phyloP scores from a whole-genome alignment of 23 tunicate species.

The Trididemnum miniatum region DNA sequence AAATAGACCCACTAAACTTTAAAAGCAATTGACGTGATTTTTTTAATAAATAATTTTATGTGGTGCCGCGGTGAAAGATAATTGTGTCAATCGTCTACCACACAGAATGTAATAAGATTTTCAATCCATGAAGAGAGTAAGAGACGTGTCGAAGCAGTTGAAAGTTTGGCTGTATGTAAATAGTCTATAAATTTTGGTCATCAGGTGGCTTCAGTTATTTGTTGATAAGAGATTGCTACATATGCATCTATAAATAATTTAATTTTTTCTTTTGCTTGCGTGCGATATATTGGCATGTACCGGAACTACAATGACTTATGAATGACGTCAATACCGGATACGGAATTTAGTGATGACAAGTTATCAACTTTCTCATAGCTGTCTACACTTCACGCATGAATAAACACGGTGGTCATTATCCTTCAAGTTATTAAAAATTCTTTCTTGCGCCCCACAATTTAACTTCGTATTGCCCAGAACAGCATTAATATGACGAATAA shows the following conservation, averaged over 20 bases:
- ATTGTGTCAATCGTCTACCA: too few species aligned
- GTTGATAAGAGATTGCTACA: too few species aligned
- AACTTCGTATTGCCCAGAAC: background rate
- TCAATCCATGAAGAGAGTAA: too few species aligned
- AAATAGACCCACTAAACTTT: too few species aligned
- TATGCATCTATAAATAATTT: background rate
- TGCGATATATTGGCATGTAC: background rate
- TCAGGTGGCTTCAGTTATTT: too few species aligned
- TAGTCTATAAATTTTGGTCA: too few species aligned
- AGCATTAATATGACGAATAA: slow-evolving; percentile 3
- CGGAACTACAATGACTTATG: background rate
- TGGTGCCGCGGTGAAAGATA: too few species aligned
- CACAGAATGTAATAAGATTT: too few species aligned
- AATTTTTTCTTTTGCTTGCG: background rate
- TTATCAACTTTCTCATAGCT: background rate
- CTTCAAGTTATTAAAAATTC: slow-evolving; percentile 31
- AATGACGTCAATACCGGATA: slow-evolving; percentile 4
- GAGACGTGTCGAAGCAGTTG: too few species aligned
- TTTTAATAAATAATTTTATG: too few species aligned
- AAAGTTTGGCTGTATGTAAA: too few species aligned
- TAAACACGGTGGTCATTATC: slow-evolving; percentile 6
- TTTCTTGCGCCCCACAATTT: slow-evolving; percentile 9
- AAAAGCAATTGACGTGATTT: too few species aligned
- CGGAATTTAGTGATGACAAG: background rate
- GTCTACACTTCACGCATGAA: background rate